Percentiles rank a stretch among this genome's conserved stretches.
phyloP scores from a whole-genome alignment of 2,888 invertebrate genomes.

The Chaetogeoica ovagalla region DNA sequence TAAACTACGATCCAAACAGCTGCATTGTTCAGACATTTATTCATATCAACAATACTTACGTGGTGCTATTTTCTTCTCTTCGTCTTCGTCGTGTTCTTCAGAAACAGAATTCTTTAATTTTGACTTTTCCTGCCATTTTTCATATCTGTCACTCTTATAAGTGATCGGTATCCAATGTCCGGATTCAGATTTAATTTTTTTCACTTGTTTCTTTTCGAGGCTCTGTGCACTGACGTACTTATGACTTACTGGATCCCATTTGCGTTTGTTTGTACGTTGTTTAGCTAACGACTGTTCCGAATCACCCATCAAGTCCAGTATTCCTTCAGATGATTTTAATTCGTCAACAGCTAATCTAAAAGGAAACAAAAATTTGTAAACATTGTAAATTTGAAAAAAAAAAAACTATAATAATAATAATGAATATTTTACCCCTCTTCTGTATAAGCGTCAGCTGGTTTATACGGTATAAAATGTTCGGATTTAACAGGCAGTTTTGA shows the following conservation, averaged over 20 bases:
- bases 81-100: conserved; percentile 62
- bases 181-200: conserved; percentile 92
- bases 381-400: neutral
- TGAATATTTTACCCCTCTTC: conserved; percentile 70
- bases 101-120: conserved; percentile 63
- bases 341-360: conserved; percentile 46
- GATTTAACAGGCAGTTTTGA: conserved; percentile 63
- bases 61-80: conserved; percentile 56
- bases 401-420: neutral
- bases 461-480: conserved; percentile 86
- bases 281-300: conserved; percentile 69
- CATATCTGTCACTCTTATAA: conserved; percentile 88
- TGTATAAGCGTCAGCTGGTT: conserved; percentile 80
- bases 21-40: too few relatives aligned
- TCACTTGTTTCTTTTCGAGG: conserved; percentile 64
- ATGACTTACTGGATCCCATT: conserved; percentile 83
- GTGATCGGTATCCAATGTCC: conserved; percentile 92
- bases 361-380: conserved; percentile 23
- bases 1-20: too few relatives aligned
- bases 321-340: conserved; percentile 53
- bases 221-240: conserved; percentile 74
- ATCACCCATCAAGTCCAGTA: conserved; percentile 81
- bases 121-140: conserved; percentile 80
- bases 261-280: conserved; percentile 61
- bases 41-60: conserved; percentile 32